Evolutionary conservation across 1,140 invertebrate genomes (phyloP).

Genomic region (Drosophila leontia): DNA sequence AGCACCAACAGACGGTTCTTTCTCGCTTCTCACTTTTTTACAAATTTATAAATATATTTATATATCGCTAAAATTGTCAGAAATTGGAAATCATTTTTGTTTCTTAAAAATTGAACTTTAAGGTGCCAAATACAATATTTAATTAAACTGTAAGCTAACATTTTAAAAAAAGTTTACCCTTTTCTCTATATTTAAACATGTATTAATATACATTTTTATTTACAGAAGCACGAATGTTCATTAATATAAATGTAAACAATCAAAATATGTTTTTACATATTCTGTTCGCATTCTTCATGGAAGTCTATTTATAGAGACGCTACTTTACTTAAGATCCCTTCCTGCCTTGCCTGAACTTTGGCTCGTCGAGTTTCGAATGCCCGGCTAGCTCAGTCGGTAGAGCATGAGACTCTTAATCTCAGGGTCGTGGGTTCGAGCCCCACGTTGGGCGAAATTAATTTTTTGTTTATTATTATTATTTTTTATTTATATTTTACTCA

Average conservation of each 20-base stretch:
- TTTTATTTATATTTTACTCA: no score
- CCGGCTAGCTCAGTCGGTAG: conserved; percentile 95
- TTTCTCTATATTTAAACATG: not conserved
- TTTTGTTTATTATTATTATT: conserved; percentile 24
- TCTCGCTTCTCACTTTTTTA: no score
- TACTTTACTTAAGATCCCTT: not conserved
- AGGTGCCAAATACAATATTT: no score
- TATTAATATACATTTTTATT: not conserved
- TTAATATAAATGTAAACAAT: not conserved
- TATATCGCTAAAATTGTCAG: no score
- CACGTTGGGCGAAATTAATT: conserved; percentile 90
- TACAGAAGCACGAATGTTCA: not conserved
- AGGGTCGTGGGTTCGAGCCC: conserved; percentile 96
- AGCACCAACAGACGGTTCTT: no score
- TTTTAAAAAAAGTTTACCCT: not conserved
- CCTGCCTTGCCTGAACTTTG: not conserved
- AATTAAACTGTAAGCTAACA: not conserved
- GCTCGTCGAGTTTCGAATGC: conserved; percentile 69
- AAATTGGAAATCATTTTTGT: no score
- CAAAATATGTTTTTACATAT: not conserved
- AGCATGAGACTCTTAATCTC: conserved; percentile 97
- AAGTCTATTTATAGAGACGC: not conserved
- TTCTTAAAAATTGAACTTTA: no score
- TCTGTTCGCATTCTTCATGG: not conserved
- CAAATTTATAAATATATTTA: no score